phyloP scores from a whole-genome alignment of 2,888 invertebrate genomes.

The Sarcophaga subvicina region DNA sequence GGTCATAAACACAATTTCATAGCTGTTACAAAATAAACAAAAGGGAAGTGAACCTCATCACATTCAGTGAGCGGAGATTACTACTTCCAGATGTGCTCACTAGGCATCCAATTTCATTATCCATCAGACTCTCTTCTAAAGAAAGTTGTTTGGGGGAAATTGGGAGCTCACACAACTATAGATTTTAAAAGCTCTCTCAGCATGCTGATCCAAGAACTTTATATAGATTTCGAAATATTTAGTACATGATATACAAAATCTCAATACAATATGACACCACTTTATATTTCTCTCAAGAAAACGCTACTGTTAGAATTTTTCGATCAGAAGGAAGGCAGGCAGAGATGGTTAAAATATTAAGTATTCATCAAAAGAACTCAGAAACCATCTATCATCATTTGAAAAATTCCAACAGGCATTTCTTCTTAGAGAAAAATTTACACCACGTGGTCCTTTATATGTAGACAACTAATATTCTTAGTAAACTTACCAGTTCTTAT shows the following conservation, averaged over 20 bases:
- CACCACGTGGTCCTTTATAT: constrained; percentile 51
- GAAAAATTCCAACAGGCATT: constrained; percentile 42
- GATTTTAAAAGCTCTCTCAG: constrained; percentile 85
- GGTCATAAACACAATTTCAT: constrained; percentile 71
- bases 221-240: constrained; percentile 70
- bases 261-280: constrained; percentile 31
- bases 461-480: constrained; percentile 62
- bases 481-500: constrained; percentile 97
- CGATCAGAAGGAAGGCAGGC: constrained; percentile 82
- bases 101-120: constrained; percentile 23
- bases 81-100: constrained; percentile 80
- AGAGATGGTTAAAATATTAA: constrained; percentile 77
- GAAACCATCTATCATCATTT: constrained; percentile 82
- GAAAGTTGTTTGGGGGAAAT: constrained; percentile 12
- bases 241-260: constrained; percentile 65
- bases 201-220: constrained; percentile 86
- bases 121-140: constrained; percentile 4
- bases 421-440: constrained; percentile 12
- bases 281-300: constrained; percentile 20
- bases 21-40: constrained; percentile 71
- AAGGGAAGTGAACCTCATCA: constrained; percentile 85
- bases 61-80: constrained; percentile 86
- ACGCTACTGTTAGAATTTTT: constrained; percentile 61
- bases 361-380: constrained; percentile 76
- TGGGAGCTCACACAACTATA: constrained; percentile 80